Evolutionary conservation across 2,888 invertebrate species (phyloP).

Genomic region (Aquatica leii): DNA sequence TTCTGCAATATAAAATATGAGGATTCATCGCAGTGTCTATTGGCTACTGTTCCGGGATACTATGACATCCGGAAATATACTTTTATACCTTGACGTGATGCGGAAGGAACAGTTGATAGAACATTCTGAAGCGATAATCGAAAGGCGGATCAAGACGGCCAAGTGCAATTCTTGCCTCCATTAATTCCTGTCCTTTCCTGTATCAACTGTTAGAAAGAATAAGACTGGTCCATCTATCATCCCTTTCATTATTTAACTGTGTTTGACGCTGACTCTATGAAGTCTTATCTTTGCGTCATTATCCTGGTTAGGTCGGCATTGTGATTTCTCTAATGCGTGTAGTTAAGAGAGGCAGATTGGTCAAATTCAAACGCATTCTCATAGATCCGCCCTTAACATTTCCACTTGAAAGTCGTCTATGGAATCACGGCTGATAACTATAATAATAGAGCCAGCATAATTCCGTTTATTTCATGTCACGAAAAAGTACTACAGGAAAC

Average conservation of each 20-base stretch:
- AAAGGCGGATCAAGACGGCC: slow-evolving; percentile 27
- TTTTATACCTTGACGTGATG: slow-evolving; percentile 39
- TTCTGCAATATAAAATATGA: slow-evolving; percentile 35
- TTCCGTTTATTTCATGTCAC: slow-evolving; percentile 20
- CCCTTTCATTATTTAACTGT: slow-evolving; percentile 42
- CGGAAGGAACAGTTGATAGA: slow-evolving; percentile 38
- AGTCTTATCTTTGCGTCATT: slow-evolving; percentile 36
- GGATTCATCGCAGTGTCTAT: slow-evolving; percentile 33
- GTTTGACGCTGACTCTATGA: slow-evolving; percentile 42
- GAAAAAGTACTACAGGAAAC: slow-evolving; percentile 16
- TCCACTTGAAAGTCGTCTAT: slow-evolving; percentile 16
- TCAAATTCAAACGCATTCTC: slow-evolving; percentile 7
- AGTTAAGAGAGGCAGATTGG: slow-evolving; percentile 25
- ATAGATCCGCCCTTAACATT: slow-evolving; percentile 11
- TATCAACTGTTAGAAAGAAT: slow-evolving; percentile 38
- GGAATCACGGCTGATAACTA: slow-evolving; percentile 15
- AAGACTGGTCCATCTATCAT: slow-evolving; percentile 42
- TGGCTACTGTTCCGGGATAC: slow-evolving; percentile 34
- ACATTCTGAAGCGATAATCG: slow-evolving; percentile 37
- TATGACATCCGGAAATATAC: slow-evolving; percentile 38
- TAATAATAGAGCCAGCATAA: slow-evolving; percentile 20
- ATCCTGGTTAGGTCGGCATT: slow-evolving; percentile 29
- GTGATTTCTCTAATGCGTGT: slow-evolving; percentile 27
- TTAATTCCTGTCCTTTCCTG: slow-evolving; percentile 38
- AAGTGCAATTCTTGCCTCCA: slow-evolving; percentile 34